Evolutionary conservation across 53 echinoderm and acorn worm species (phyloP), one percentile per base, ranked within the genome.

Genomic region (Henricia sp.): DNA sequence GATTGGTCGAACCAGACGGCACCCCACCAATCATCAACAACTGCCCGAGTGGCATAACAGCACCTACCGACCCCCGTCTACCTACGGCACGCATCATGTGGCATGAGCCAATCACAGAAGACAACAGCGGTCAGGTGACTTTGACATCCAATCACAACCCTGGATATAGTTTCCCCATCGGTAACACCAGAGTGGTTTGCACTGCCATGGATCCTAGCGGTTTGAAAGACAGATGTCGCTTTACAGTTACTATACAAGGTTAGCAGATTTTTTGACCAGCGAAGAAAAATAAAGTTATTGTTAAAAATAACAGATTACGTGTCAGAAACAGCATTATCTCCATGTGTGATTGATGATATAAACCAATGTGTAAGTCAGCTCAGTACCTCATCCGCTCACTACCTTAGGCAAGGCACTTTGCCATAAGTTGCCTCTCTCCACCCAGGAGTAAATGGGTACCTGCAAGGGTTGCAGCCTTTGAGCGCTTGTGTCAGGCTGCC

Each of bases 191-290:
- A 0, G 87, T 95, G 41, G 67, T 67, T 41, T 93, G 93, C 48
- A 90, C 85, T 2, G 93, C 95, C 2, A 70, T 55, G 29, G 95
- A 95, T 62, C 62, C 77, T 1, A 76, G 83, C 0, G 88, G 88
- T 12, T 82, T 71, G 46, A 62, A 46, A 13, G 55, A 69, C 14
- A 91, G 74, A 4, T 88, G 90, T 25, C 40, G 77, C 6, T 91
- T 94, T 36, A 50, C 55, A 1, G 68, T 94, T 1, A 94, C 85
- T 3, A 72, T 94, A 3, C 37, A 37, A 69, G 94, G 94, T 91
- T 5, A 58, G 91, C 39, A 9, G 21, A 13, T 28, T 37, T 58
- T 1, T 59, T 72, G 20, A 39, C 12, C 4, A 32, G 54, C 20
- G n/a, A n/a, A n/a, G n/a, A n/a, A n/a, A n/a, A n/a, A n/a, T n/a